Base-by-base conservation (phyloP, 2,888 invertebrate genomes). In the Nowickia ferox region DNA sequence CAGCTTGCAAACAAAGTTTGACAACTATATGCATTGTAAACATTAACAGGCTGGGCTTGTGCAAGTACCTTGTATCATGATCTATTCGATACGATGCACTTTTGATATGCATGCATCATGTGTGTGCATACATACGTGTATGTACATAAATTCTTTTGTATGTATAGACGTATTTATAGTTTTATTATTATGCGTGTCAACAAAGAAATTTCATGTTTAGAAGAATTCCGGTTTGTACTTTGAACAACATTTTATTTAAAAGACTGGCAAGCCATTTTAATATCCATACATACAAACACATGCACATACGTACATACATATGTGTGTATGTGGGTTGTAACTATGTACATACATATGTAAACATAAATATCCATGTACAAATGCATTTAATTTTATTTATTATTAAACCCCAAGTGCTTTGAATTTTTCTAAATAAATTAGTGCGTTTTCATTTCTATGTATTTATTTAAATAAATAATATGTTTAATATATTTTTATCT, bases 171-270 rank as follows among this genome's bases (percentile, higher is more conserved):
- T 44, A 44, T 19, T 44, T 46, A 38, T 38, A 15, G 51, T 40
- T 40, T 59, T 11, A 22, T 72, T 19, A 57, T 40, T 42, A 79
- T 80, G 72, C 65, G 40, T 57, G 48, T 17, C 51, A 22, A 42
- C 55, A 30, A 80, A 61, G n/a, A 11, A 63, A 44, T 44, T 55
- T 38, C 42, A 53, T 79, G 42, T 53, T 71, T 65, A 17, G n/a
- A 66, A 17, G n/a, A 66, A 72, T 59, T 66, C 72, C 65, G 72
- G 72, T 74, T 80, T 72, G 46, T 65, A 17, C 19, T 68, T 68
- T 57, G 48, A 38, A 63, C n/a, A 53, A 48, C 10, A 17, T 51
- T 51, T 40, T 68, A 22, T 69, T 19, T 55, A 38, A 30, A 46
- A 4, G 30, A n/a, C 13, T 9, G 13, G 2, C 40, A 61, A 11